A percentile compares a stretch with the other conserved stretches of the same genome.
phyloP scores from a whole-genome alignment of 2,797 vertebrate species.

The Sebastes taczanowskii region DNA sequence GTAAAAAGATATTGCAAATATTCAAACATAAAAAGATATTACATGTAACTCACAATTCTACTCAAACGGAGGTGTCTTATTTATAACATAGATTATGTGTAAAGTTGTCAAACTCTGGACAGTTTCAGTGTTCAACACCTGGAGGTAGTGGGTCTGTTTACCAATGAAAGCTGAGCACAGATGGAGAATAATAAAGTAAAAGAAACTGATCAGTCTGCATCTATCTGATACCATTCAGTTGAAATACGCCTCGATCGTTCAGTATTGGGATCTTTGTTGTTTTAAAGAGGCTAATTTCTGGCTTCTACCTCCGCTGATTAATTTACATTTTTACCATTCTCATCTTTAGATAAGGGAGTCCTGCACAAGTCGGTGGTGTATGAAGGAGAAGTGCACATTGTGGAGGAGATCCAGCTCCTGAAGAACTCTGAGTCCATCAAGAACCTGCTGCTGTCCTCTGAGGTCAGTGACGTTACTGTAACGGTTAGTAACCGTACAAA shows the following conservation, averaged over 20 bases:
- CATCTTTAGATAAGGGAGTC: slow-evolving; percentile 87
- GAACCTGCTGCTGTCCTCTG: slow-evolving; percentile 88
- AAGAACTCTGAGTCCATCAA: slow-evolving; percentile 87
- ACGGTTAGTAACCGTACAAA: neutral
- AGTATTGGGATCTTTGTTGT: neutral
- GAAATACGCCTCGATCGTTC: neutral
- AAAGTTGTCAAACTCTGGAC: neutral
- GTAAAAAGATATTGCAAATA: neutral
- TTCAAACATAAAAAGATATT: neutral
- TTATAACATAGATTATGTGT: too few relatives aligned
- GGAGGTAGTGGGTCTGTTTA: neutral
- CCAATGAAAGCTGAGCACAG: neutral
- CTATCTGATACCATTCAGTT: neutral
- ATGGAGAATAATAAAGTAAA: neutral
- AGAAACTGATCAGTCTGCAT: neutral
- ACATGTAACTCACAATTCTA: neutral
- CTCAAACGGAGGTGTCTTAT: too few relatives aligned
- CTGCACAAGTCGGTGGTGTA: slow-evolving; percentile 93
- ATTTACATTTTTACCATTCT: neutral
- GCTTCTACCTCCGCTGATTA: neutral
- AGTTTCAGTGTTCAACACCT: neutral
- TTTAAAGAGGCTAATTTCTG: neutral
- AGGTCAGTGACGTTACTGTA: slow-evolving; percentile 76
- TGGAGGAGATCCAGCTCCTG: slow-evolving; percentile 94
- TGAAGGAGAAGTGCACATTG: slow-evolving; percentile 86